A percentile compares a stretch with the other conserved stretches of the same genome.
Conservation (phyloP, 2,888 invertebrate genomes). For the Adela reaumurella region DNA sequence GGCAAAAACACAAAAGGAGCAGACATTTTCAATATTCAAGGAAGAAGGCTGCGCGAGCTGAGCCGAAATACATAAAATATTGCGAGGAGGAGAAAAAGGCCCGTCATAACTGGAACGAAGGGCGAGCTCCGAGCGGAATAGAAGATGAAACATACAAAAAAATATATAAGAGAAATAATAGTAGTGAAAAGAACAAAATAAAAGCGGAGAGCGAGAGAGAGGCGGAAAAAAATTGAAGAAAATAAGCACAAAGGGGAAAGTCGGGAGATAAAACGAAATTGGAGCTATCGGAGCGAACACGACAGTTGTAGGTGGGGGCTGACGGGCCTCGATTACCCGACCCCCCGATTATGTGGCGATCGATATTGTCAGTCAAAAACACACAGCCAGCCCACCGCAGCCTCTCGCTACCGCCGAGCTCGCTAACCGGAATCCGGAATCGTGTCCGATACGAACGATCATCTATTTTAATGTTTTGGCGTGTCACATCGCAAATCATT, state of each 20-base stretch:
- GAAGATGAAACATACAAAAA: conserved; percentile 36
- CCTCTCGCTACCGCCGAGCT: no score
- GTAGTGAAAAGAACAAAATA: conserved; percentile 45
- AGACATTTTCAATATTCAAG: conserved; percentile 1
- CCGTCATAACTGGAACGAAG: conserved; percentile 14
- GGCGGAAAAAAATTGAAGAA: conserved; percentile 46
- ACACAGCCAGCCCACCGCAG: neutral
- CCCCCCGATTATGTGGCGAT: conserved; percentile 17
- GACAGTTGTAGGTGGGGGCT: conserved; percentile 19
- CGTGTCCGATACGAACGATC: no score
- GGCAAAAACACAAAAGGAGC: neutral
- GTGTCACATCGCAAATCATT: no score
- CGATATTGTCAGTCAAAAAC: conserved; percentile 47
- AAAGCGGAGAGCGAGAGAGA: conserved; percentile 41
- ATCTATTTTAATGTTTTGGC: no score
- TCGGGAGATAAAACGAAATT: conserved; percentile 54
- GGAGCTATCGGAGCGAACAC: conserved; percentile 51
- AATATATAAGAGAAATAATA: conserved; percentile 53
- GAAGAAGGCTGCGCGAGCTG: conserved; percentile 6
- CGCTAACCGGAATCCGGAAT: no score
- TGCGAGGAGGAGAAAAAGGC: neutral
- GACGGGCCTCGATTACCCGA: conserved; percentile 38
- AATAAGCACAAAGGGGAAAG: conserved; percentile 50
- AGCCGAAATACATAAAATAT: conserved; percentile 2
- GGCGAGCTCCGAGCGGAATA: conserved; percentile 8